Evolutionary conservation across 1,140 invertebrate genomes (phyloP).

Genomic region (Hylaeus volcanicus): DNA sequence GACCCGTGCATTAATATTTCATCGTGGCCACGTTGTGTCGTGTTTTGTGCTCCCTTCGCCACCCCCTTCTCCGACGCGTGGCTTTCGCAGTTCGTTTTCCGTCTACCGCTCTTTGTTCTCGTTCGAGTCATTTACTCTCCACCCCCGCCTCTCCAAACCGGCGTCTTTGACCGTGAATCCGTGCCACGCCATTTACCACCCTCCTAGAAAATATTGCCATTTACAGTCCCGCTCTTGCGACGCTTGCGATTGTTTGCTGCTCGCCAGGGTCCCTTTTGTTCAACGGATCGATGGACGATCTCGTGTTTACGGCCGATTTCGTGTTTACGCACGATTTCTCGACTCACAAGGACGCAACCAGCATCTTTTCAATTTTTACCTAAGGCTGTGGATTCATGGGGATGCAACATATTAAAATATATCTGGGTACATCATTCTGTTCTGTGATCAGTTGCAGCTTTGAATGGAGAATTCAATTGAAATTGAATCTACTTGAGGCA

Average conservation of each 20-base stretch:
- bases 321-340: neutral
- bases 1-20: constrained; percentile 77
- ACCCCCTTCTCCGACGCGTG: neutral
- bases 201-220: constrained; percentile 20
- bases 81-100: constrained; percentile 31
- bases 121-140: constrained; percentile 37
- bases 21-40: constrained; percentile 66
- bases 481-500: too few relatives aligned
- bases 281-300: constrained; percentile 18
- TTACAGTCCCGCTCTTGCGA: constrained; percentile 17
- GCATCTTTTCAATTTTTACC: too few relatives aligned
- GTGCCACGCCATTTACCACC: constrained; percentile 34
- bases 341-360: too few relatives aligned
- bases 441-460: too few relatives aligned
- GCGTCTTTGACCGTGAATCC: constrained; percentile 45
- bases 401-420: too few relatives aligned
- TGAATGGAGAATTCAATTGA: too few relatives aligned
- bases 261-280: neutral
- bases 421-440: too few relatives aligned
- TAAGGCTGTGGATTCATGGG: too few relatives aligned
- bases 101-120: constrained; percentile 43
- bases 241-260: constrained; percentile 10
- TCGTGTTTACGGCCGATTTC: neutral
- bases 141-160: neutral
- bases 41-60: constrained; percentile 7